Evolutionary conservation across 2,797 vertebrate genomes (phyloP).

Genomic region (Leucoraja ocellata): DNA sequence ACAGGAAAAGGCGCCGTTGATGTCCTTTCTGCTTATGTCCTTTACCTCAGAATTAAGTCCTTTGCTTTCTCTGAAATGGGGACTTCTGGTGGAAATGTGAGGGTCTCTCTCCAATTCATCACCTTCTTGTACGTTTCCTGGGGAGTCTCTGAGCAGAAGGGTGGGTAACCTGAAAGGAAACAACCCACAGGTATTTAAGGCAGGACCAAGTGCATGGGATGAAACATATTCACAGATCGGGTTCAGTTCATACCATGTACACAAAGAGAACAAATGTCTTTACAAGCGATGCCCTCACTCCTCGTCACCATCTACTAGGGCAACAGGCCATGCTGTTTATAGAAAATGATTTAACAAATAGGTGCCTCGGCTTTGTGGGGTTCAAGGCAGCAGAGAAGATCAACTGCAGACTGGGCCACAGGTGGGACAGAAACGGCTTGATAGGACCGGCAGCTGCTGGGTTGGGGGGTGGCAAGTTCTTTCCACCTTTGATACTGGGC

Average conservation of each 20-base stretch:
- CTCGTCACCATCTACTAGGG: background rate
- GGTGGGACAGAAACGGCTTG: no score
- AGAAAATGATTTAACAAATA: background rate
- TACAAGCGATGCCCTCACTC: background rate
- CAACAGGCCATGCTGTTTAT: background rate
- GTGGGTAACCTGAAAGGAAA: slow-evolving; percentile 77
- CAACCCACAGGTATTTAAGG: background rate
- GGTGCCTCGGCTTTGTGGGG: no score
- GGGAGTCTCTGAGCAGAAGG: slow-evolving; percentile 95
- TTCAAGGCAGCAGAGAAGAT: no score
- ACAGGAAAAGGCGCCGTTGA: no score
- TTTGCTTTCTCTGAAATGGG: slow-evolving; percentile 97
- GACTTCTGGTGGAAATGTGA: slow-evolving; percentile 92
- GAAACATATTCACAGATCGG: background rate
- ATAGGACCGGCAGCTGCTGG: no score
- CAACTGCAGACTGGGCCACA: no score
- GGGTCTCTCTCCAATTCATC: slow-evolving; percentile 97
- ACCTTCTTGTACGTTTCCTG: slow-evolving; percentile 98
- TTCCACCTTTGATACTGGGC: no score
- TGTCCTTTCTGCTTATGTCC: background rate
- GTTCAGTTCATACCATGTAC: background rate
- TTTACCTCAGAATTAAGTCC: slow-evolving; percentile 89
- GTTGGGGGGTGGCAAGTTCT: no score
- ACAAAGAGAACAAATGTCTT: background rate
- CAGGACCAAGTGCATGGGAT: background rate